Conservation (phyloP, 2,113 vertebrate genomes). For the Osmerus eperlanus region DNA sequence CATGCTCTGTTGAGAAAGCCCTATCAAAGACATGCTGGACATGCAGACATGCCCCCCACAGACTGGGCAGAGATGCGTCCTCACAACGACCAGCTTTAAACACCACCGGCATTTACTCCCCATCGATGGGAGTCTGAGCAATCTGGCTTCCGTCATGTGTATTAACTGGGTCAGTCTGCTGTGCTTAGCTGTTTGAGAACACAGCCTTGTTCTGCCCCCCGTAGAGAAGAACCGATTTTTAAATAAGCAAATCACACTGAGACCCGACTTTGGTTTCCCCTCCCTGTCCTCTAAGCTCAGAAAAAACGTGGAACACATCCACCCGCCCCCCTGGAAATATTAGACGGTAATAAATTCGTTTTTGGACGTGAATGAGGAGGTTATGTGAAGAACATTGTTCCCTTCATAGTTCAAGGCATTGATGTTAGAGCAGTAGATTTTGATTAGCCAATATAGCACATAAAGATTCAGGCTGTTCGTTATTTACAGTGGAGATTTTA, state of each 20-base stretch:
- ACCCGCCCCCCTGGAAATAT: too few relatives aligned
- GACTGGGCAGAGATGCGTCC: not conserved
- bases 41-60: too few relatives aligned
- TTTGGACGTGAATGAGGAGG: constrained; percentile 18
- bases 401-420: constrained; percentile 15
- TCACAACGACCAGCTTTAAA: not conserved
- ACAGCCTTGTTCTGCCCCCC: constrained; percentile 8
- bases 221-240: constrained; percentile 3
- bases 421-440: constrained; percentile 19
- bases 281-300: constrained; percentile 7
- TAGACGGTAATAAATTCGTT: constrained; percentile 26
- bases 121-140: not conserved
- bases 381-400: constrained; percentile 12
- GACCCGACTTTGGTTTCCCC: constrained; percentile 4
- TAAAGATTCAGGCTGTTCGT: not conserved
- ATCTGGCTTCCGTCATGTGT: constrained; percentile 17
- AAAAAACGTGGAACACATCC: constrained; percentile 33
- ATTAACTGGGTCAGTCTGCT: not conserved
- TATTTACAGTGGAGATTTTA: not conserved
- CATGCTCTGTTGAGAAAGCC: constrained; percentile 21
- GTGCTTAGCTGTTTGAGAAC: not conserved
- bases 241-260: constrained; percentile 32
- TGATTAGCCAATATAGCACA: constrained; percentile 2
- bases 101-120: not conserved
- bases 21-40: constrained; percentile 26